Conservation (phyloP, 1,140 invertebrate genomes). For the Stegodyphus dumicola region DNA sequence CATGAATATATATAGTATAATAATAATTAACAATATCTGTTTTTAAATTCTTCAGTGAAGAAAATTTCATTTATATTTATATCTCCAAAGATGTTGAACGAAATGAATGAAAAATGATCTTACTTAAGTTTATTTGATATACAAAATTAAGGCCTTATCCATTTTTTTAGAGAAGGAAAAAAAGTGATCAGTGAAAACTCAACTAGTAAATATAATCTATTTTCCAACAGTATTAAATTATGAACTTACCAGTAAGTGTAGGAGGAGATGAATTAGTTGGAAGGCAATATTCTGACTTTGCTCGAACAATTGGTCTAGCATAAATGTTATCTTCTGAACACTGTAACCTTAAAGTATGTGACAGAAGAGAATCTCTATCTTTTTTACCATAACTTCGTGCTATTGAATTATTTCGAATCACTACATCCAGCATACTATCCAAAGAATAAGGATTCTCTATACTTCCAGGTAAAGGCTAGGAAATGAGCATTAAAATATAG, state of each 20-base stretch:
- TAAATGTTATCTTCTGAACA: conserved; percentile 31
- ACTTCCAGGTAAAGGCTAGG: neutral
- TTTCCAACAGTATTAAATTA: neutral
- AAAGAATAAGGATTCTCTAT: conserved; percentile 30
- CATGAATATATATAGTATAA: too few species aligned
- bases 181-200: too few species aligned
- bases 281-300: conserved; percentile 50
- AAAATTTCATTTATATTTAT: too few species aligned
- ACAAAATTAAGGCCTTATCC: too few species aligned
- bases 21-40: too few species aligned
- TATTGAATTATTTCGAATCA: conserved; percentile 42
- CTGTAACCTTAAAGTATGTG: conserved; percentile 8
- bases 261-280: conserved; percentile 21
- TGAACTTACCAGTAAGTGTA: neutral
- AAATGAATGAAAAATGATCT: too few species aligned
- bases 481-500: neutral
- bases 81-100: too few species aligned
- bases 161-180: too few species aligned
- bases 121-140: too few species aligned
- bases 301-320: conserved; percentile 45
- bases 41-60: too few species aligned
- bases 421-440: conserved; percentile 38
- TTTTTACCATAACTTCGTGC: conserved; percentile 47
- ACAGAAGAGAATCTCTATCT: conserved; percentile 23
- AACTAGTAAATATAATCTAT: too few species aligned